These are phyloP conservation scores for Ectemnius cavifrons DNA, from an alignment of 2,888 invertebrate genomes.

Conservation along the genomic window DNA sequence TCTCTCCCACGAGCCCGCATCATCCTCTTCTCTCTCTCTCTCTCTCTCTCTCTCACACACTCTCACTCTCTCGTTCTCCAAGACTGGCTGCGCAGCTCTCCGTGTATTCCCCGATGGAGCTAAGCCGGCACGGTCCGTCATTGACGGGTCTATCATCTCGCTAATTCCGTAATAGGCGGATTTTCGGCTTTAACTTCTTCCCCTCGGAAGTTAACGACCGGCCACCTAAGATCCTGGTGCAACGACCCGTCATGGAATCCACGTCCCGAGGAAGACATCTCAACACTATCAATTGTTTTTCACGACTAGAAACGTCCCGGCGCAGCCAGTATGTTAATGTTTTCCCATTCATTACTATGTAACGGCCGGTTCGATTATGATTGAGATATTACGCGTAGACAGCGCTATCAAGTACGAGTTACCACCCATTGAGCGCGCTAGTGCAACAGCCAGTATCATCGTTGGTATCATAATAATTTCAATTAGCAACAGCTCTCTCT, in stretches of 20 bases:
- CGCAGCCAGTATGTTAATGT: too few relatives aligned
- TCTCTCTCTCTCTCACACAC: too few relatives aligned
- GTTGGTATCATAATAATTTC: too few relatives aligned
- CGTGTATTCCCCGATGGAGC: constrained; percentile 64
- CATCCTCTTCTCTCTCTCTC: constrained; percentile 31
- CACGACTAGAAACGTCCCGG: too few relatives aligned
- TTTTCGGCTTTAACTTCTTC: constrained; percentile 63
- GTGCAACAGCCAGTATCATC: too few relatives aligned
- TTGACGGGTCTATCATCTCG: constrained; percentile 76
- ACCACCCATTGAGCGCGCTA: too few relatives aligned
- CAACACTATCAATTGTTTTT: too few relatives aligned
- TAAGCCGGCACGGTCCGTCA: constrained; percentile 63
- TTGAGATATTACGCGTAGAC: too few relatives aligned
- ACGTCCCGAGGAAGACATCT: neutral
- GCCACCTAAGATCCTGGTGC: constrained; percentile 39
- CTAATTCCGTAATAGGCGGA: constrained; percentile 75
- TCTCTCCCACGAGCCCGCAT: constrained; percentile 25
- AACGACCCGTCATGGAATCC: constrained; percentile 50
- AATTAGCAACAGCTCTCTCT: too few relatives aligned
- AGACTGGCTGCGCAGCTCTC: constrained; percentile 27
- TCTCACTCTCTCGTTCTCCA: constrained; percentile 11
- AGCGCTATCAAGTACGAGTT: too few relatives aligned
- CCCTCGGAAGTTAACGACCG: constrained; percentile 65
- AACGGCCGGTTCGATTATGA: too few relatives aligned
- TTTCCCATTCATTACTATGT: too few relatives aligned